Evolutionary conservation across 1,140 invertebrate species (phyloP), one percentile per base, ranked within the genome.

Genomic region (Melanaphis sacchari): DNA sequence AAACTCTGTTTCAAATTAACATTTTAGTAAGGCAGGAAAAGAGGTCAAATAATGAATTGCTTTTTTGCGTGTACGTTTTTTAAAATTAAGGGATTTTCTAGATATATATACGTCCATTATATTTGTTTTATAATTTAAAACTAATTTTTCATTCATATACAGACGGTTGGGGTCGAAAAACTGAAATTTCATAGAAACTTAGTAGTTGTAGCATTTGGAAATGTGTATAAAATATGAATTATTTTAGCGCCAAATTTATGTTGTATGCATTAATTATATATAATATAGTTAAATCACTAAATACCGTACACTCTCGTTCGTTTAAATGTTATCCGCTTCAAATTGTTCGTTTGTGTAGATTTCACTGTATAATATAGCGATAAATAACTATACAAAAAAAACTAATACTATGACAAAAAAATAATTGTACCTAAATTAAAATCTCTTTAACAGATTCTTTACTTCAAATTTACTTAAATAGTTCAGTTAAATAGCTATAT

Each of bases 1-100:
- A 91, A 91, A 66, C 38, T 40, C 54, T 40, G 41, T 76, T 91
- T 76, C 38, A 81, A 91, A 81, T 91, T 81, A 91, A 81, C 38
- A 91, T 76, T 81, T 91, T 91, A 36, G n/a, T 38, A 38, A 82
- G 38, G 52, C 41, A 31, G 59, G 43, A 81, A 91, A 91, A 91
- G 82, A 22, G 59, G 24, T 36, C 22, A 91, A 81, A 76, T 82
- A 82, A 91, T 91, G 8, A 82, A 91, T 91, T 91, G 41, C 66
- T 81, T 81, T 91, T 82, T 91, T 38, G 90, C 66, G 66, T 82
- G 90, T 36, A 0, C 31, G 24, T 91, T 91, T 82, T 91, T 46
- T 91, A 49, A 52, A 91, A 91, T 54, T 3, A 76, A n/a, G 31
- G 66, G 66, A 26, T 49, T 46, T 81, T 91, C 41, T 82, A 22